Evolutionary conservation across 1,140 invertebrate genomes (phyloP), one percentile per base, ranked within the genome.

Genomic region (Drosophila kanapiae): DNA sequence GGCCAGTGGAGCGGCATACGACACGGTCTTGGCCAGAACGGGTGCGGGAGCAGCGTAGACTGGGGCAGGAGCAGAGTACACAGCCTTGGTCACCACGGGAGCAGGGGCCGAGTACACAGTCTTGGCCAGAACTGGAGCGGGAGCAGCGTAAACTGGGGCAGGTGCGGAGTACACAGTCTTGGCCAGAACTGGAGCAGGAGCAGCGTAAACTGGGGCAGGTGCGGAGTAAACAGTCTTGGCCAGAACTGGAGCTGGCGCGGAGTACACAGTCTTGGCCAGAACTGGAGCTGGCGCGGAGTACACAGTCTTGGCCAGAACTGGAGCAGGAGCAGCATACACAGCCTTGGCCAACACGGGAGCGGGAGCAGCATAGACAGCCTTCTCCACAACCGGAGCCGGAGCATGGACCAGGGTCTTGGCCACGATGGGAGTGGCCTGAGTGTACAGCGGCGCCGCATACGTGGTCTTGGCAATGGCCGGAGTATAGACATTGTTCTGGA

Each of bases 81-180:
- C 48, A 18, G 75, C 45, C 62, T 80, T 77, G 42, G 61, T 23
- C 14, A 79, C 6, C 2, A 79, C 82, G 1, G 82, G 72, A 51
- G 75, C 76, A 93, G 80, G 95, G 91, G 58, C 94, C 85, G 65
- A 93, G 94, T 92, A 95, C 2, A 60, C 56, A 2, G 65, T 49
- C 65, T 75, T 70, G 57, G 71, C 57, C 56, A 70, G 14, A 4
- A 76, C 75, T 10, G 75, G 87, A 38, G 93, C 93, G 93, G 80
- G 94, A 91, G 57, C 94, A 86, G 60, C 93, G 93, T 91, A 95
- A 94, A 86, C 38, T 14, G 70, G 94, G 93, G 58, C 93, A 93
- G 71, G 94, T 92, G 59, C 69, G 0, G 94, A 93, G 77, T 95
- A 94, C 0, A 95, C 94, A 29, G 94, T 93, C 91, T 95, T 95